Percentiles rank a stretch among this genome's conserved stretches.
Conservation (phyloP, 2,888 invertebrate genomes). For the Eupeodes luniger region DNA sequence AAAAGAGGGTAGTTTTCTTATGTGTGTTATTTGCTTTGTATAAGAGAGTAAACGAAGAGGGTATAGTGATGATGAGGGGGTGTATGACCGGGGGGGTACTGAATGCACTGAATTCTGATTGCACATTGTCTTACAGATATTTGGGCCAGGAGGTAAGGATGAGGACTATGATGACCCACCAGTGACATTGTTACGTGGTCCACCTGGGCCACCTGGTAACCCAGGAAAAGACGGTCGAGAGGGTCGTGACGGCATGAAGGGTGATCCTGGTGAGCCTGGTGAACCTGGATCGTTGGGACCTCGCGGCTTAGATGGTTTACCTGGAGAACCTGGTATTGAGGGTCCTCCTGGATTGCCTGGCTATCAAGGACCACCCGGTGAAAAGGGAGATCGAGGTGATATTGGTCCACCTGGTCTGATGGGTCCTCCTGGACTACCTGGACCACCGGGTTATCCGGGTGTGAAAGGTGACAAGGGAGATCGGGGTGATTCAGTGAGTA, state of each 20-base stretch:
- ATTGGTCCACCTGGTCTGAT: constrained; percentile 97
- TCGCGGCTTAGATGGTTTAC: constrained; percentile 89
- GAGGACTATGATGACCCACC: constrained; percentile 84
- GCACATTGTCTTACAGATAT: constrained; percentile 80
- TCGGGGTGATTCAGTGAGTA: constrained; percentile 95
- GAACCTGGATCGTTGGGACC: constrained; percentile 90
- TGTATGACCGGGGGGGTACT: not conserved
- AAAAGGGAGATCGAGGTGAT: constrained; percentile 91
- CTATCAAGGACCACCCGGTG: constrained; percentile 93
- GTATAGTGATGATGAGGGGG: constrained; percentile 29
- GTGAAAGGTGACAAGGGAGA: constrained; percentile 96
- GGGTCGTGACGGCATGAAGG: constrained; percentile 85
- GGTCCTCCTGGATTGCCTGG: constrained; percentile 93
- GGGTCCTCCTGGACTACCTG: constrained; percentile 95
- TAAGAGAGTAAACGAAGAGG: constrained; percentile 59
- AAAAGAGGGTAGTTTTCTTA: constrained; percentile 60
- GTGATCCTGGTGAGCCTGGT: constrained; percentile 89
- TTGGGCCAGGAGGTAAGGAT: constrained; percentile 84
- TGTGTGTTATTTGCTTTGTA: constrained; percentile 70
- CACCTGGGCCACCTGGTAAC: constrained; percentile 87
- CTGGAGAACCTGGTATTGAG: constrained; percentile 93
- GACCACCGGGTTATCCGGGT: constrained; percentile 94
- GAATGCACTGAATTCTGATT: constrained; percentile 67
- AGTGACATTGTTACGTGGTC: constrained; percentile 87
- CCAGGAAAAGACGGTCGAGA: constrained; percentile 83